A percentile compares a stretch with the other conserved stretches of the same genome.
phyloP scores from a whole-genome alignment of 2,797 vertebrate genomes.

The Leuciscus waleckii region DNA sequence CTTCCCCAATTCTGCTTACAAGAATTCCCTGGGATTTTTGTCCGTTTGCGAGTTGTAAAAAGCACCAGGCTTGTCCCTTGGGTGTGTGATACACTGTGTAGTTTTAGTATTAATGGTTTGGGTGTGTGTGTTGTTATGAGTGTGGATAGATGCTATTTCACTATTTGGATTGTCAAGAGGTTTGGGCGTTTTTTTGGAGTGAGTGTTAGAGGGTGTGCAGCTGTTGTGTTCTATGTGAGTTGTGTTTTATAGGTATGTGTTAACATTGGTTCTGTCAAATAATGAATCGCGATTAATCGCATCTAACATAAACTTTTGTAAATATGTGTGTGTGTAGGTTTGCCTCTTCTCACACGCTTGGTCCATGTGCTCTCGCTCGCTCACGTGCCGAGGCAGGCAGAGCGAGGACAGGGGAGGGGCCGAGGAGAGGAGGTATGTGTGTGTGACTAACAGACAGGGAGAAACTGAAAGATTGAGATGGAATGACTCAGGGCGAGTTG shows the following conservation, averaged over 20 bases:
- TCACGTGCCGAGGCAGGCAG: constrained; percentile 80
- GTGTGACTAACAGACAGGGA: constrained; percentile 45
- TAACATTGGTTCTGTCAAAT: background rate
- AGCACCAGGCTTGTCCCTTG: constrained; percentile 1
- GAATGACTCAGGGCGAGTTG: constrained; percentile 27
- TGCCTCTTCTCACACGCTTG: constrained; percentile 79
- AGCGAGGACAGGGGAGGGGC: constrained; percentile 62
- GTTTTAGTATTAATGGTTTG: constrained; percentile 43
- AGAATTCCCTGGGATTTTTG: background rate
- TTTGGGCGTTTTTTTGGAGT: constrained; percentile 24
- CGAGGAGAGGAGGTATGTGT: constrained; percentile 46
- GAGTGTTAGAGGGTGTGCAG: constrained; percentile 29
- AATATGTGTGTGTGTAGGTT: background rate
- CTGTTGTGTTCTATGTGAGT: background rate
- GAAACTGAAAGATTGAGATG: constrained; percentile 49
- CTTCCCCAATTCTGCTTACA: background rate
- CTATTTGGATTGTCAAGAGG: background rate
- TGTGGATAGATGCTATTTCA: constrained; percentile 15
- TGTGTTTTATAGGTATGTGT: background rate
- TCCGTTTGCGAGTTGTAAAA: background rate
- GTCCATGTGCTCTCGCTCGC: constrained; percentile 78
- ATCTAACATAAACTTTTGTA: background rate
- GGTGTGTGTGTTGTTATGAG: constrained; percentile 41
- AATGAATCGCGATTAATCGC: background rate
- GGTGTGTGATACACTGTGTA: constrained; percentile 29